Base-by-base conservation (phyloP, 2,888 invertebrate species). In the Oscheius onirici region DNA sequence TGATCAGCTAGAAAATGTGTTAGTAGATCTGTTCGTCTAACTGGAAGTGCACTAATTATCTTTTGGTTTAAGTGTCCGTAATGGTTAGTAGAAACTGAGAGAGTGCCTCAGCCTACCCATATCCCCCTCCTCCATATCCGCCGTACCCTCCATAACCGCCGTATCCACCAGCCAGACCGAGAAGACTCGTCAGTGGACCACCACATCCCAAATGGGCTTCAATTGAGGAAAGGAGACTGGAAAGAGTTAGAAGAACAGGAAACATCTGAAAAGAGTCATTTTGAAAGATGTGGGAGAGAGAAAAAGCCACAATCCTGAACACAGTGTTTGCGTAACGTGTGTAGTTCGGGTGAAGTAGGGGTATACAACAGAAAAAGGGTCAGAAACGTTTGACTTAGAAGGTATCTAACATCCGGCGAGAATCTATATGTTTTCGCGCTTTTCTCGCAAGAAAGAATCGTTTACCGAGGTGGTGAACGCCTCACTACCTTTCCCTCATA, bases 61-160 rank as follows among this genome's bases (percentile, higher is more conserved):
- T n/a, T n/a, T n/a, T n/a, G n/a, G n/a, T n/a, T n/a, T n/a, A n/a
- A n/a, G n/a, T n/a, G n/a, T n/a, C n/a, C n/a, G n/a, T n/a, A n/a
- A 46, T 17, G 20, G n/a, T 46, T 15, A 46, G 46, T 46, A 20
- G 13, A 46, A 46, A 46, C 46, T 46, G 46, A 46, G 41, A 40
- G 58, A 13, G 26, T 41, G 58, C n/a, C n/a, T 22, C 22, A 22
- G 65, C 65, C 52, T 68, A 69, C 20, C 74, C 76, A 51, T 75
- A 75, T 46, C 77, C 77, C 58, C 75, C 77, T 43, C 74, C 73
- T 2, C 67, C 71, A n/a, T n/a, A n/a, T 20, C 76, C 55, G 0
- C 55, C 68, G 43, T 63, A 63, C 63, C 63, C 63, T 6, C 63
- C 63, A 34, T 63, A 63, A 15, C 28, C 26, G 6, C 63, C 63